Conservation (phyloP, 2,797 vertebrate species). For the Danio albolineatus region DNA sequence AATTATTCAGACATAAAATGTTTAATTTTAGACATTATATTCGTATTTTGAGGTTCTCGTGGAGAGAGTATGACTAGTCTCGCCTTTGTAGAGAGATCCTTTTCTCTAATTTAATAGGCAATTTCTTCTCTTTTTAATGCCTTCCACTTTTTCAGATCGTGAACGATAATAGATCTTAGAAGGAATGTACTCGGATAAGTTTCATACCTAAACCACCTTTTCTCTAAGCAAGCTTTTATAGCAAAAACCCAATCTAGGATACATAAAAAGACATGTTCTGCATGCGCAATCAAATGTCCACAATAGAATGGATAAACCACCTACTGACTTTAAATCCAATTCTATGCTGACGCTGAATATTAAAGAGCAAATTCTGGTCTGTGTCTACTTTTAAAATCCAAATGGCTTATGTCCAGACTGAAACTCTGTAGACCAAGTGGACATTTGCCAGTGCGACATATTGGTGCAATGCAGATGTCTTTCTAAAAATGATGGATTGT, state of each 20-base stretch:
- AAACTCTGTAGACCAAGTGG: not conserved
- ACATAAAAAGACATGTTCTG: not conserved
- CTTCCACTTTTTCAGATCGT: not conserved
- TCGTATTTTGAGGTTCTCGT: not conserved
- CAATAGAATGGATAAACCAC: not conserved
- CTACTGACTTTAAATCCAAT: not conserved
- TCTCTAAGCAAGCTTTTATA: conserved; percentile 21
- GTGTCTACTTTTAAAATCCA: conserved; percentile 28
- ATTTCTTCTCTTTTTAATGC: not conserved
- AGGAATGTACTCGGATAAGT: conserved; percentile 1
- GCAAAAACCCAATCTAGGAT: not conserved
- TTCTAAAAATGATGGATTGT: not conserved
- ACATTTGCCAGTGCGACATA: conserved; percentile 3
- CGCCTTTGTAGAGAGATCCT: not conserved
- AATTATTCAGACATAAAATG: not conserved
- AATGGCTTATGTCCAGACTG: conserved; percentile 7
- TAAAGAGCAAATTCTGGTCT: not conserved
- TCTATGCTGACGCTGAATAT: not conserved
- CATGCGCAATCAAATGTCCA: not conserved
- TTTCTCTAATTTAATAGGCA: not conserved
- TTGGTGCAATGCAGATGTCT: conserved; percentile 36
- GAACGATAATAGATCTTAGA: conserved; percentile 7
- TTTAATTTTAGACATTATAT: not conserved
- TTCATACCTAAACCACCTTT: not conserved
- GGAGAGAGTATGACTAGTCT: not conserved